These are phyloP conservation scores for Zapus hudsonius DNA, from an alignment of 2,113 vertebrate species.

Conservation along the genomic window DNA sequence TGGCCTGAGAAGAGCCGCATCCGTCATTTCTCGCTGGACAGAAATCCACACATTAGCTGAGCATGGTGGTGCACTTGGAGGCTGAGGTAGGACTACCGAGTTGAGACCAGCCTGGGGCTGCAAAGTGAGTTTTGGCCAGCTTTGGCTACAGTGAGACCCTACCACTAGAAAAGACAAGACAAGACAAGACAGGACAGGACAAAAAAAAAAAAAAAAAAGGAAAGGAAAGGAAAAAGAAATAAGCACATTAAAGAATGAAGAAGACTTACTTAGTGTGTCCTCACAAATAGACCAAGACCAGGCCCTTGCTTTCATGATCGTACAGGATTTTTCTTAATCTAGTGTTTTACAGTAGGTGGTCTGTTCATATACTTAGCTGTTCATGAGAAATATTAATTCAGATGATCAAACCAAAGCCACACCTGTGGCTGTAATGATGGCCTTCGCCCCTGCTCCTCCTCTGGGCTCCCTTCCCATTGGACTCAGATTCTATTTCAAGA, in stretches of 20 bases:
- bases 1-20: background rate
- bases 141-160: too few relatives aligned
- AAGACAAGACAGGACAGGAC: too few relatives aligned
- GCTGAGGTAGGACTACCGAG: too few relatives aligned
- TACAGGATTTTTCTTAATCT: conserved; percentile 9
- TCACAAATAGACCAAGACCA: background rate
- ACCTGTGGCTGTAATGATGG: conserved; percentile 40
- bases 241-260: background rate
- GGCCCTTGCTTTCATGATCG: background rate
- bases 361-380: conserved; percentile 35
- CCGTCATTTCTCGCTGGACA: background rate
- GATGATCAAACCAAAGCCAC: conserved; percentile 54
- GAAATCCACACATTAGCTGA: background rate
- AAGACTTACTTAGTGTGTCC: background rate
- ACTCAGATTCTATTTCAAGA: conserved; percentile 45
- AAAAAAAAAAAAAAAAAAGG: too few relatives aligned
- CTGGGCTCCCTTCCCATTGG: background rate
- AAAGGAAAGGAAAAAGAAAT: background rate
- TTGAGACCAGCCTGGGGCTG: too few relatives aligned
- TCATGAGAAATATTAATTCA: conserved; percentile 63
- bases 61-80: too few relatives aligned
- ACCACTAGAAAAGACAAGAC: too few relatives aligned
- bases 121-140: too few relatives aligned
- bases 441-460: rapidly evolving
- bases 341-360: conserved; percentile 57